Conservation (phyloP, 2,797 vertebrate species). For the Spondyliosoma cantharus region DNA sequence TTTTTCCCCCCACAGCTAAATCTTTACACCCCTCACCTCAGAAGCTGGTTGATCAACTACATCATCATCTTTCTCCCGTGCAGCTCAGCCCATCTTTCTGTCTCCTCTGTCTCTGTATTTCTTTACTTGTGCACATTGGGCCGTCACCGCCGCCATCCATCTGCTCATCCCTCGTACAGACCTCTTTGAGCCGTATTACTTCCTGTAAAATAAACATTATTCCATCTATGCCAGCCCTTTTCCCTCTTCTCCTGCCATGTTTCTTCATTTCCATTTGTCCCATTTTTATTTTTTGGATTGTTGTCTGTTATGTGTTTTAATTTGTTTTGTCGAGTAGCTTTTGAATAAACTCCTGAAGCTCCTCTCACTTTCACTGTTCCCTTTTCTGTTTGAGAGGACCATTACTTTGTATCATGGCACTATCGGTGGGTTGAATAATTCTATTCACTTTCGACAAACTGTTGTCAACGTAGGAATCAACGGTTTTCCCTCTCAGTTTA, state of each 20-base stretch:
- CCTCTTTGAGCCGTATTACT: conserved; percentile 79
- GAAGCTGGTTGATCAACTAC: conserved; percentile 84
- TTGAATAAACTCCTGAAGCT: conserved; percentile 84
- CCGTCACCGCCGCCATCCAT: conserved; percentile 69
- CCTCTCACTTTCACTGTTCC: conserved; percentile 66
- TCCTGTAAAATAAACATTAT: conserved; percentile 96
- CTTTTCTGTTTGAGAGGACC: conserved; percentile 61
- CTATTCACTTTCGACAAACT: background rate
- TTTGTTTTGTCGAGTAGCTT: conserved; percentile 83
- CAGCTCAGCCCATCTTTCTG: conserved; percentile 82
- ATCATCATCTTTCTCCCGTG: conserved; percentile 82
- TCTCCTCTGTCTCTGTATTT: conserved; percentile 79
- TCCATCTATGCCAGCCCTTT: conserved; percentile 76
- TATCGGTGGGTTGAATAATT: background rate
- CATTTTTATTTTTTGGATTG: conserved; percentile 49
- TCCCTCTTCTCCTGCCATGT: conserved; percentile 72
- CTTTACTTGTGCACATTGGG: conserved; percentile 75
- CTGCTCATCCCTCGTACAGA: conserved; percentile 86
- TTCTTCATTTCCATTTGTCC: conserved; percentile 74
- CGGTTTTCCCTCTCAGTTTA: background rate
- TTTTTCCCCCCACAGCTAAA: conserved; percentile 89
- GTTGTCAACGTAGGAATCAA: background rate
- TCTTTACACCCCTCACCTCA: conserved; percentile 85
- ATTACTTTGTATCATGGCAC: background rate
- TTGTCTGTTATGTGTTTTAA: conserved; percentile 71